Evolutionary conservation across 1,140 invertebrate species (phyloP).

Genomic region (Metopolophium dirhodum): DNA sequence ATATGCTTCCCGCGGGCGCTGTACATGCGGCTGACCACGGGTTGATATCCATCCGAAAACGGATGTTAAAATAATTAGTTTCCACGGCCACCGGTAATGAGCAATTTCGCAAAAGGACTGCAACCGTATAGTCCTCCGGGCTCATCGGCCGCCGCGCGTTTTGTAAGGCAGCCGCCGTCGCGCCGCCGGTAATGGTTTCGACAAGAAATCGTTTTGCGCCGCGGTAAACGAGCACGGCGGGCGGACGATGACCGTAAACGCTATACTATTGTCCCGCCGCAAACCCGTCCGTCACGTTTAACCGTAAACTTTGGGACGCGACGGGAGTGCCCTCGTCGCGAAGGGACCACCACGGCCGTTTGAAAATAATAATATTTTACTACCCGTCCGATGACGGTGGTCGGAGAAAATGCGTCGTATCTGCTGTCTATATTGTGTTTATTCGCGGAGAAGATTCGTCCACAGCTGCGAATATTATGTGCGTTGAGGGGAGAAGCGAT

Average conservation of each 20-base stretch:
- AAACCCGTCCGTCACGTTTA: neutral
- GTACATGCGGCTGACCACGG: neutral
- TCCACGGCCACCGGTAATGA: conserved; percentile 34
- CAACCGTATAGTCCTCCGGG: neutral
- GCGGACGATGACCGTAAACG: neutral
- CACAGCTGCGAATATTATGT: neutral
- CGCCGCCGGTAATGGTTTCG: neutral
- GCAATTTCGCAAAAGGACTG: conserved; percentile 20
- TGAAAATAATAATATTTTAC: conserved; percentile 9
- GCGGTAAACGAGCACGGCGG: neutral
- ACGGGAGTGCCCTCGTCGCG: neutral
- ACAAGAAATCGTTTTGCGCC: conserved; percentile 4
- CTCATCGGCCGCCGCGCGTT: neutral
- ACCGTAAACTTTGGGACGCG: neutral
- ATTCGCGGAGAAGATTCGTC: too few relatives aligned
- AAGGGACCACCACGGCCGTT: neutral
- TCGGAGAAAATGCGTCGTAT: neutral
- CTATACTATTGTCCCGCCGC: neutral
- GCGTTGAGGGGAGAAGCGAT: neutral
- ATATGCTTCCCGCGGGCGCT: neutral
- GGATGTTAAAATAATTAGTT: conserved; percentile 54
- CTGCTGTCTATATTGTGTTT: too few relatives aligned
- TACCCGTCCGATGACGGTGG: neutral
- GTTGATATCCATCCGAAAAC: conserved; percentile 45
- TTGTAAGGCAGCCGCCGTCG: neutral